phyloP scores from a whole-genome alignment of 2,113 vertebrate genomes.

The Sinocyclocheilus grahami region DNA sequence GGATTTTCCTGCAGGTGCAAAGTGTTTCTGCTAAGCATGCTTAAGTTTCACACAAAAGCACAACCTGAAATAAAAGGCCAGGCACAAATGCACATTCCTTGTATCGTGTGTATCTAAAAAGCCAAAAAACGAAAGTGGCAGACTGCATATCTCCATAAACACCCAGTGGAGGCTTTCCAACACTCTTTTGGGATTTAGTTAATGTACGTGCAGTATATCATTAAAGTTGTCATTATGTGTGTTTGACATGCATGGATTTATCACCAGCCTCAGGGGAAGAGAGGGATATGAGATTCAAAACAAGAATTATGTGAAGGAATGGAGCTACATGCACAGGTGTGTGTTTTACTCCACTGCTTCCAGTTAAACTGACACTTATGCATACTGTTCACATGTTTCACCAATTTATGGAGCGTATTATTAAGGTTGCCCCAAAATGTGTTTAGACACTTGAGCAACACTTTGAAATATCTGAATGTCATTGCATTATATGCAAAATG shows the following conservation, averaged over 20 bases:
- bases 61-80: background rate
- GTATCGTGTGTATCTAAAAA: background rate
- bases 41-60: constrained; percentile 38
- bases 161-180: constrained; percentile 69
- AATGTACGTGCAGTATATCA: constrained; percentile 73
- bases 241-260: constrained; percentile 80
- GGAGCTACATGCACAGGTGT: background rate
- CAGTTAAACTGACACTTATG: background rate
- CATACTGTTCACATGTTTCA: constrained; percentile 7
- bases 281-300: constrained; percentile 46
- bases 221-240: constrained; percentile 75
- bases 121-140: constrained; percentile 32
- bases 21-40: constrained; percentile 62
- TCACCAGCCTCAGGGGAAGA: constrained; percentile 64
- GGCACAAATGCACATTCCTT: constrained; percentile 15
- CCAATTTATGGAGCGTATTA: background rate
- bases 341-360: background rate
- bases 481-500: background rate
- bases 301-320: background rate
- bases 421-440: background rate
- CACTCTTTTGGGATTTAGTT: constrained; percentile 70
- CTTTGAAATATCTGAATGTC: background rate
- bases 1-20: constrained; percentile 72
- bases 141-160: constrained; percentile 33
- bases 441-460: background rate